Base-by-base conservation (phyloP, 1,140 invertebrate genomes). In the Melipona quadrifasciata region DNA sequence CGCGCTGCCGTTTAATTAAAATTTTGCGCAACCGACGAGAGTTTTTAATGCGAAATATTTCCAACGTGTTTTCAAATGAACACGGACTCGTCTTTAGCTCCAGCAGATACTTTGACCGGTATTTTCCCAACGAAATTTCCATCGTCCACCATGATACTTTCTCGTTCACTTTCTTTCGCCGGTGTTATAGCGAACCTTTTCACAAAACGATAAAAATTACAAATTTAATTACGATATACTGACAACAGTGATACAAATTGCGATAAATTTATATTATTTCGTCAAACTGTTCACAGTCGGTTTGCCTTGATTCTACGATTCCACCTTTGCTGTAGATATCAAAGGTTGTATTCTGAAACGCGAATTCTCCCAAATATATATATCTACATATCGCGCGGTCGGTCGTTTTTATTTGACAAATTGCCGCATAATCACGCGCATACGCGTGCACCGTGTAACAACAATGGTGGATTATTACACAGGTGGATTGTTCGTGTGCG, bases 391-490 rank as follows among this genome's bases (percentile, higher is more conserved):
- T 58, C 17, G 0, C 55, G 17, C 55, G 55, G 19, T 57, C 16
- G 6, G 6, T 57, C 21, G 10, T 47, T 47, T 47, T 47, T 24
- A 61, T 21, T 11, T 61, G 21, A 58, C 21, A 61, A 61, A 67
- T 67, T 67, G 21, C 21, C 21, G 31, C 27, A 67, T 31, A 67
- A 67, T 67, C n/a, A 55, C 51, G 16, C 39, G 72, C 75, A 39
- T 76, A 53, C 19, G 39, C 39, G n/a, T 61, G 58, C 34, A 80
- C 57, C 21, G 58, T 73, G 34, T 16, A 19, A 70, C 39, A 57
- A 67, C 53, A 53, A 74, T 80, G 80, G 73, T 80, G 39, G 83
- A 85, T 85, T 86, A 85, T 85, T 86, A 85, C 58, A 80, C 75
- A 80, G 73, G 39, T 71, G 55, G 79, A 86, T 86, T 73, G 72